Evolutionary conservation across 2,888 invertebrate species (phyloP), one percentile per base, ranked within the genome.

Genomic region (Lamellibrachia satsuma): DNA sequence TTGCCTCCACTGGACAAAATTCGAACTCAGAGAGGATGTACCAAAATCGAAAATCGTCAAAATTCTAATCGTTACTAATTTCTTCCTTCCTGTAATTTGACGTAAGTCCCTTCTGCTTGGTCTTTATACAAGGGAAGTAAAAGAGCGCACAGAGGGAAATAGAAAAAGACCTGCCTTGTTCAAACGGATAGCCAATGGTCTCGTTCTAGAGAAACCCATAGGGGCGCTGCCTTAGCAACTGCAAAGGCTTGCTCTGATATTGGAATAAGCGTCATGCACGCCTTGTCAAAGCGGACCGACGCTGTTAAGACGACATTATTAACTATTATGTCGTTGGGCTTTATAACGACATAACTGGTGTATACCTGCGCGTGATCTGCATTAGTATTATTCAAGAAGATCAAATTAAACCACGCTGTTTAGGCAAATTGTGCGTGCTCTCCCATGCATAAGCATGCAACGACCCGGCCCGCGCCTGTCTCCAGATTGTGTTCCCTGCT

Each of bases 381-480:
- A 75, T 75, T 75, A 75, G 75, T n/a, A 75, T 75, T 75, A 75
- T 75, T 15, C 75, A 75, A 75, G 22, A 75, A 75, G 75, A 75
- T 75, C n/a, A 75, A 75, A 75, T 75, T 22, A 11, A 22, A 6
- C 75, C 75, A 22, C 75, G 75, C 15, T 22, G 75, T 0, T 22
- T 22, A 22, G 22, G 75, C 75, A 75, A 75, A 22, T 6, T 2
- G 75, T 75, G 75, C 22, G 75, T n/a, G 75, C 22, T 75, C 22
- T 15, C 75, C 75, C 15, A 75, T 75, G 75, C 75, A 22, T 75
- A 75, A 75, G 75, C 75, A 75, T 22, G 75, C 75, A 15, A 22
- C 75, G 75, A 75, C 75, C 75, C 75, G 75, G 22, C 22, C n/a
- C n/a, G n/a, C 75, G 75, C 15, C 15, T n/a, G 75, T n/a, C 75